Evolutionary conservation across 2,888 invertebrate genomes (phyloP), one percentile per base, ranked within the genome.

Genomic region (Tholera decimalis): DNA sequence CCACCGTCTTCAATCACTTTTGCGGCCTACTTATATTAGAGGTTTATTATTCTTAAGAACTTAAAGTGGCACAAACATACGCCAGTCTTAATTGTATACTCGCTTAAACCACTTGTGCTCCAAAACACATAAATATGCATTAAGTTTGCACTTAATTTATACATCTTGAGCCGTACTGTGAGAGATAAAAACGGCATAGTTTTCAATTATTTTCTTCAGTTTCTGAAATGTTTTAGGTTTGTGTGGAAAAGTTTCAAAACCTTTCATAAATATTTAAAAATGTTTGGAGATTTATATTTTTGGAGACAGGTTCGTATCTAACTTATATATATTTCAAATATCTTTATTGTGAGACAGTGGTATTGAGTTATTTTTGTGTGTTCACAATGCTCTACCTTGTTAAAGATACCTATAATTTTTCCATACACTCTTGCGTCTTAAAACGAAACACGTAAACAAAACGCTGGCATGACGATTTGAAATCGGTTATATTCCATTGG

Each of bases 231-330:
- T 13, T 33, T 33, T 33, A n/a, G 1, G 13, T 8, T 20, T 26
- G 20, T 43, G 41, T 11, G 5, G 9, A 26, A 43, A 24, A 5
- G 8, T 20, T 35, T 18, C 2, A 20, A 30, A 43, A 33, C 24
- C 11, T 13, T n/a, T n/a, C n/a, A n/a, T n/a, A n/a, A n/a, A n/a
- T n/a, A n/a, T 22, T 43, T 2, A 1, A 62, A 33, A 63, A 62
- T 62, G 62, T 63, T 22, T 35, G 33, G 41, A 9, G 74, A 77
- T 49, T 15, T 63, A 15, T 72, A 75, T 61, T 72, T 77, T 47
- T 72, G 74, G 78, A 71, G 78, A 33, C 78, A 77, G 62, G 78
- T 77, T 51, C 46, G 71, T 68, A 33, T n/a, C 2, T 13, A 13
- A 4, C 13, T 22, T 22, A 20, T n/a, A n/a, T n/a, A n/a, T n/a